Conservation (phyloP, 2,797 vertebrate genomes). For the Helostoma temminkii region DNA sequence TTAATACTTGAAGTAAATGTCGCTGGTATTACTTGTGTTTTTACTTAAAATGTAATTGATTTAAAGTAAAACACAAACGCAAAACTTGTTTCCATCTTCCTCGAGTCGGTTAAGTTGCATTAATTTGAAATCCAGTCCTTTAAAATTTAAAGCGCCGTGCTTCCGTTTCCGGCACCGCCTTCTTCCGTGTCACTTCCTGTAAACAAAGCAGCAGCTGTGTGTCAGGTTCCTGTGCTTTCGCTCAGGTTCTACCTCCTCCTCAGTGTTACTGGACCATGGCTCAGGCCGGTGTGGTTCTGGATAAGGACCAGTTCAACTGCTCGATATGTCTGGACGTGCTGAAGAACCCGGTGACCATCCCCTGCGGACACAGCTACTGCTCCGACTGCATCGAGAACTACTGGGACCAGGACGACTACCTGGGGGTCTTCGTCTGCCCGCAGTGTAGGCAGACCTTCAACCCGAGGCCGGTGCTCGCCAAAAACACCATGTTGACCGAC, state of each 20-base stretch:
- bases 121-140: neutral
- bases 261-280: constrained; percentile 72
- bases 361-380: constrained; percentile 85
- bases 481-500: constrained; percentile 85
- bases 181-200: constrained; percentile 57
- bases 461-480: constrained; percentile 81
- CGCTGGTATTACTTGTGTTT: too few relatives aligned
- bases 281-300: constrained; percentile 81
- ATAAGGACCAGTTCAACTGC: constrained; percentile 86
- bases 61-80: too few relatives aligned
- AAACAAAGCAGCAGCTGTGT: constrained; percentile 63
- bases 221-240: constrained; percentile 25
- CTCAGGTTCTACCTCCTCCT: neutral
- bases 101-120: neutral
- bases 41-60: too few relatives aligned
- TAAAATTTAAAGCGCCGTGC: constrained; percentile 1
- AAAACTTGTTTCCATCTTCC: too few relatives aligned
- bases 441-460: constrained; percentile 83
- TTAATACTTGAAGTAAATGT: too few relatives aligned
- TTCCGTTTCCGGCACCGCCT: constrained; percentile 26
- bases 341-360: constrained; percentile 82
- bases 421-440: constrained; percentile 81
- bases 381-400: constrained; percentile 81
- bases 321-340: constrained; percentile 85
- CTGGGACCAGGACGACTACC: constrained; percentile 85